Percentiles rank a stretch among this genome's conserved stretches.
These are phyloP conservation scores for Montipora capricornis DNA, from an alignment of 64 coral and sea anemone genomes.

Conservation along the genomic window DNA sequence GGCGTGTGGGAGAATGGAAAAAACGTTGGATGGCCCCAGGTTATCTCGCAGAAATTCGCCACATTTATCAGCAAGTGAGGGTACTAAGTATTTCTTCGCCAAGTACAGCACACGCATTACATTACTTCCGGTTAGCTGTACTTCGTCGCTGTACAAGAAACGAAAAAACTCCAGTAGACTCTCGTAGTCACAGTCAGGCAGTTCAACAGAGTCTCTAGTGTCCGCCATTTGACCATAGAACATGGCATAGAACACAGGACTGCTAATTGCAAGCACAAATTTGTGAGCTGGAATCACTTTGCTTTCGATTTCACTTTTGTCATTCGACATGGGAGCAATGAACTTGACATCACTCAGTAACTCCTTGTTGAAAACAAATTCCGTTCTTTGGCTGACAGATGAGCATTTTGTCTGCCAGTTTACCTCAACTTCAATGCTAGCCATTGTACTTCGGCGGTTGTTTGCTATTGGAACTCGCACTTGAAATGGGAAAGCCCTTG, in stretches of 20 bases:
- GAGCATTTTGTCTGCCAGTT: not conserved
- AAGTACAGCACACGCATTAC: constrained; percentile 25
- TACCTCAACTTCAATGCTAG: no score
- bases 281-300: constrained; percentile 36
- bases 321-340: not conserved
- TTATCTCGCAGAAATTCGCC: not conserved
- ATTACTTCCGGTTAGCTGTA: not conserved
- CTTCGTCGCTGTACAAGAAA: constrained; percentile 9
- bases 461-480: no score
- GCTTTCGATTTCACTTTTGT: constrained; percentile 14
- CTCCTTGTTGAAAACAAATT: constrained; percentile 23
- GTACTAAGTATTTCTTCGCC: constrained; percentile 18
- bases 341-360: constrained; percentile 40
- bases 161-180: constrained; percentile 32
- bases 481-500: no score
- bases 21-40: not conserved
- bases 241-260: constrained; percentile 34
- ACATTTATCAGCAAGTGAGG: constrained; percentile 16
- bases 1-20: constrained; percentile 4
- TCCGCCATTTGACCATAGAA: constrained; percentile 14
- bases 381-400: not conserved
- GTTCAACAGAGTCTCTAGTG: not conserved
- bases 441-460: no score
- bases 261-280: constrained; percentile 15
- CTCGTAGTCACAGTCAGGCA: constrained; percentile 20